Percentiles rank a stretch among this genome's conserved stretches.
Conservation (phyloP, 2,797 vertebrate genomes). For the Antennarius maculatus region DNA sequence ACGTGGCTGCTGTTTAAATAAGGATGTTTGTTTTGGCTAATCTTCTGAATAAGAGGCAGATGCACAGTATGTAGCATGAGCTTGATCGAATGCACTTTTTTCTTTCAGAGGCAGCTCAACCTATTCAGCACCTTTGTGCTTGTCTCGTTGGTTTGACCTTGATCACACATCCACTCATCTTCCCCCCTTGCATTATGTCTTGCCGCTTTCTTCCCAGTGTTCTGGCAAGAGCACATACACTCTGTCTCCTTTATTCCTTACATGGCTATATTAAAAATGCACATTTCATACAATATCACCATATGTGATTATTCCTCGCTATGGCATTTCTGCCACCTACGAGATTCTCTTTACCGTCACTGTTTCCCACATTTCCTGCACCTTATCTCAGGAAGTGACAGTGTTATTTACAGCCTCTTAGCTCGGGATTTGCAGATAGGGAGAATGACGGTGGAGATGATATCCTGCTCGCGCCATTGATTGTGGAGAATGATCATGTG, state of each 20-base stretch:
- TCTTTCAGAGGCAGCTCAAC: constrained; percentile 43
- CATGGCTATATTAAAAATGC: constrained; percentile 58
- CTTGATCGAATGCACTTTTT: constrained; percentile 48
- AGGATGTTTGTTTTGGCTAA: constrained; percentile 70
- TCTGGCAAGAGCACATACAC: constrained; percentile 26
- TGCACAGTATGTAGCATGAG: constrained; percentile 29
- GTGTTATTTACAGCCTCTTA: constrained; percentile 73
- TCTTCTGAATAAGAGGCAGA: constrained; percentile 42
- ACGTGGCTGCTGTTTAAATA: constrained; percentile 62
- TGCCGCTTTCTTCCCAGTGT: constrained; percentile 19
- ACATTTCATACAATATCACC: constrained; percentile 64
- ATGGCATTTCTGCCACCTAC: constrained; percentile 55
- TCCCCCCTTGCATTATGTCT: constrained; percentile 41
- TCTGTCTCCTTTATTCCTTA: constrained; percentile 34
- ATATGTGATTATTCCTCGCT: constrained; percentile 48
- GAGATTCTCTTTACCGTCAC: constrained; percentile 58
- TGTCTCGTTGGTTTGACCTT: constrained; percentile 66
- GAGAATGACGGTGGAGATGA: constrained; percentile 57
- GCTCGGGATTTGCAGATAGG: constrained; percentile 66
- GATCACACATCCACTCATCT: constrained; percentile 50
- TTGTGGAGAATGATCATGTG: constrained; percentile 52
- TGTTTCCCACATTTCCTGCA: constrained; percentile 64
- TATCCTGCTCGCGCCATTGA: constrained; percentile 54
- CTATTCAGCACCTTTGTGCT: constrained; percentile 46
- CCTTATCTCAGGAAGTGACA: constrained; percentile 74